Percentiles rank a stretch among this genome's conserved stretches.
Conservation (phyloP, 2,888 invertebrate species). For the Bimastos eiseni region DNA sequence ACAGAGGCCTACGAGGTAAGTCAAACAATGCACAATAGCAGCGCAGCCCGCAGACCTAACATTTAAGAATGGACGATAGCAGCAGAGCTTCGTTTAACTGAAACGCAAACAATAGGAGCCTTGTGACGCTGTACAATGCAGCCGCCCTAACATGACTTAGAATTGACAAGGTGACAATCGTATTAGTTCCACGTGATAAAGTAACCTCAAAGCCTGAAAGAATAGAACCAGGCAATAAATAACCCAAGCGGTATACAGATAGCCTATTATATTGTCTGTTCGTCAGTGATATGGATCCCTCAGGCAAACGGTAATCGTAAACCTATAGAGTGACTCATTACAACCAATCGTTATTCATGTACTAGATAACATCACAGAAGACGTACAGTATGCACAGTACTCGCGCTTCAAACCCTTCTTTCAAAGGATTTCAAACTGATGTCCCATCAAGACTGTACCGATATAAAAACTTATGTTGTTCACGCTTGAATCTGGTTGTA, state of each 20-base stretch:
- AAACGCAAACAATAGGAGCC: constrained; percentile 7
- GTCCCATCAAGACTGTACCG: neutral
- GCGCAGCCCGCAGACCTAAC: neutral
- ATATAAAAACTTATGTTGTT: neutral
- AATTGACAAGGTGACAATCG: neutral
- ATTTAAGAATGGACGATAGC: constrained; percentile 13
- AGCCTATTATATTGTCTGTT: neutral
- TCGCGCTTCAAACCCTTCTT: neutral
- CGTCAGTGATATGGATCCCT: neutral
- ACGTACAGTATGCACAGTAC: no score
- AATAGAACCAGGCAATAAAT: neutral
- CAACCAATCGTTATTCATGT: neutral
- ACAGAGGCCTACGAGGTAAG: constrained; percentile 3
- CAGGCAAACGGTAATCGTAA: neutral
- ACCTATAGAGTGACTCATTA: neutral
- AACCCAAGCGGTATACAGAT: neutral
- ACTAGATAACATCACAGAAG: neutral
- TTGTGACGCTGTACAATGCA: neutral
- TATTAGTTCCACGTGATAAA: neutral
- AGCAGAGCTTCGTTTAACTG: constrained; percentile 4
- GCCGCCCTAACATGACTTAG: neutral
- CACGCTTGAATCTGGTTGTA: neutral
- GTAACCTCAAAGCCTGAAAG: neutral
- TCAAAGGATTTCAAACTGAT: neutral
- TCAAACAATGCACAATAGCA: neutral